Base-by-base conservation (phyloP, 1,140 invertebrate species). In the Drosophila varians region DNA sequence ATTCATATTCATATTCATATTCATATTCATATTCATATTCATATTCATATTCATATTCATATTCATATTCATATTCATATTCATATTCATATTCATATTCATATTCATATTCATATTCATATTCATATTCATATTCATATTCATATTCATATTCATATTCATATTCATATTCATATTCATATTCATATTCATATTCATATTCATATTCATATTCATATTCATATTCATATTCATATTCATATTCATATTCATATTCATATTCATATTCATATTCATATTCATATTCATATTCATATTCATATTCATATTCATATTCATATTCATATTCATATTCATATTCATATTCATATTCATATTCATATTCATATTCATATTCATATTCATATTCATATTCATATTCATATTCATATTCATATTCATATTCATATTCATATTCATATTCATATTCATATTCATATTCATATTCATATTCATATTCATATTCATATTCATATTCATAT, bases 41-140 rank as follows among this genome's bases (percentile, higher is more conserved):
- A n/a, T n/a, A n/a, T n/a, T n/a, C n/a, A n/a, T n/a, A n/a, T 31
- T 11, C 25, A 19, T 65, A 49, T 49, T 16, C 45, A 65, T 56
- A 47, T 21, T 21, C 4, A 2, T 21, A 21, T 21, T 4, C 21
- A 21, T n/a, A n/a, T 56, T 31, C 25, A 21, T 56, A 56, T 47
- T 43, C 9, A 9, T n/a, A n/a, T n/a, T n/a, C n/a, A n/a, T n/a
- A n/a, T n/a, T n/a, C n/a, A n/a, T n/a, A n/a, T n/a, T n/a, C n/a
- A n/a, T n/a, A n/a, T n/a, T n/a, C n/a, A n/a, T n/a, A n/a, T n/a
- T n/a, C n/a, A n/a, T n/a, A n/a, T n/a, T n/a, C n/a, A n/a, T n/a
- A n/a, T 31, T 11, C 25, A 19, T 65, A 49, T 49, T 16, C 45
- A 65, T 56, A 47, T 21, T 21, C 4, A 2, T 21, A 21, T 21